A percentile compares a stretch with the other conserved stretches of the same genome.
Evolutionary conservation across 2,113 vertebrate species (phyloP).

Genomic region (Poeciliopsis turrubarensis): DNA sequence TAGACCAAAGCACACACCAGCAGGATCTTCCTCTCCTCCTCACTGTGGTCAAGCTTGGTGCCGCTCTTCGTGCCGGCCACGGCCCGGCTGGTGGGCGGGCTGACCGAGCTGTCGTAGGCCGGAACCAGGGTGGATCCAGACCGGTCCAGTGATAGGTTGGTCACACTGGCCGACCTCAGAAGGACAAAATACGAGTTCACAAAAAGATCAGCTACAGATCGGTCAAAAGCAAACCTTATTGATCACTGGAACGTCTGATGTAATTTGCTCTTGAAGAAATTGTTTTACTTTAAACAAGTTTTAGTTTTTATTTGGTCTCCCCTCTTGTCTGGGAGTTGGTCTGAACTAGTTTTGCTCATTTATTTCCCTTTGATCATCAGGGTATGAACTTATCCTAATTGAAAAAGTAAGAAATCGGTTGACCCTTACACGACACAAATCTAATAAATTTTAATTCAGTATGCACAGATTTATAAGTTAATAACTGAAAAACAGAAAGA

Average conservation of each 20-base stretch:
- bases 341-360: too few relatives aligned
- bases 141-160: constrained; percentile 91
- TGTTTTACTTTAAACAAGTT: too few relatives aligned
- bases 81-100: constrained; percentile 89
- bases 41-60: constrained; percentile 83
- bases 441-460: too few relatives aligned
- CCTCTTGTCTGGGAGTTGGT: too few relatives aligned
- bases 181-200: neutral
- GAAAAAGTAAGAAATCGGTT: too few relatives aligned
- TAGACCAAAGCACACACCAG: constrained; percentile 79
- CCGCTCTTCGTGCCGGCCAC: constrained; percentile 78
- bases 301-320: too few relatives aligned
- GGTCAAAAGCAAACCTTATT: neutral
- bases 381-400: too few relatives aligned
- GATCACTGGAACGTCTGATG: neutral
- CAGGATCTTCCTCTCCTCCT: constrained; percentile 96
- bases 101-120: constrained; percentile 91
- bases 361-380: too few relatives aligned
- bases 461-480: too few relatives aligned
- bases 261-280: neutral
- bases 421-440: too few relatives aligned
- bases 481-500: too few relatives aligned
- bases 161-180: constrained; percentile 92
- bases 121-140: constrained; percentile 91
- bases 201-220: neutral